A percentile compares a stretch with the other conserved stretches of the same genome.
Conservation (phyloP, 2,888 invertebrate genomes). For the Diploptera punctata region DNA sequence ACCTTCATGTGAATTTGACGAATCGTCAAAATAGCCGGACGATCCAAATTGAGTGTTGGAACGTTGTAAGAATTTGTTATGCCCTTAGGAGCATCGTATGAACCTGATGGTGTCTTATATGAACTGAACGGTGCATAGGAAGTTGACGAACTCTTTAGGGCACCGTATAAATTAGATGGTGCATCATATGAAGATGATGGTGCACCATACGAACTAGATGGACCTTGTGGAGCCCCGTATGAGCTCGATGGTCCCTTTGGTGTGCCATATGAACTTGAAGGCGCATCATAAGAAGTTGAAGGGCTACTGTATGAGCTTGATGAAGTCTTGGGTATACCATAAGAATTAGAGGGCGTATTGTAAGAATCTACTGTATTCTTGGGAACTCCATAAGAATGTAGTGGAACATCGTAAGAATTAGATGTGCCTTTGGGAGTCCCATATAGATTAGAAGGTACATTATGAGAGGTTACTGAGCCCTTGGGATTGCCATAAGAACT, state of each 20-base stretch:
- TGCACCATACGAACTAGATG: slow-evolving; percentile 36
- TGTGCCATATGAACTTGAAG: slow-evolving; percentile 34
- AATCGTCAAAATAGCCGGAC: background rate
- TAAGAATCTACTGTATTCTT: slow-evolving; percentile 37
- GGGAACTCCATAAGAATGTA: slow-evolving; percentile 3
- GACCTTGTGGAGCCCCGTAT: slow-evolving; percentile 42
- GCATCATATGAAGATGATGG: slow-evolving; percentile 44
- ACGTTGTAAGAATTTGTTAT: slow-evolving; percentile 37
- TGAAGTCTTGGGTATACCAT: slow-evolving; percentile 24
- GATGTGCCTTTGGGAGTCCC: background rate
- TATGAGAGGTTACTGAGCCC: too few species aligned
- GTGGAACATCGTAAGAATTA: slow-evolving; percentile 22
- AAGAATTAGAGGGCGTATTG: slow-evolving; percentile 46
- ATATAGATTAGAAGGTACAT: background rate
- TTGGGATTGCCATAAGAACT: slow-evolving; percentile 48
- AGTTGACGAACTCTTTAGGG: too few species aligned
- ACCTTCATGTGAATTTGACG: slow-evolving; percentile 33
- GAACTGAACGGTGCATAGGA: slow-evolving; percentile 53
- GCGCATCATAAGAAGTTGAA: slow-evolving; percentile 25
- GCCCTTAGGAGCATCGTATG: slow-evolving; percentile 40
- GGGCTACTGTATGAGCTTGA: slow-evolving; percentile 52
- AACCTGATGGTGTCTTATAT: slow-evolving; percentile 43
- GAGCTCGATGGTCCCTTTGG: slow-evolving; percentile 44
- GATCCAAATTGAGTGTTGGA: slow-evolving; percentile 37
- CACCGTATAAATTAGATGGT: slow-evolving; percentile 42